Conservation (phyloP, 2,113 vertebrate genomes). For the Tenrec ecaudatus region DNA sequence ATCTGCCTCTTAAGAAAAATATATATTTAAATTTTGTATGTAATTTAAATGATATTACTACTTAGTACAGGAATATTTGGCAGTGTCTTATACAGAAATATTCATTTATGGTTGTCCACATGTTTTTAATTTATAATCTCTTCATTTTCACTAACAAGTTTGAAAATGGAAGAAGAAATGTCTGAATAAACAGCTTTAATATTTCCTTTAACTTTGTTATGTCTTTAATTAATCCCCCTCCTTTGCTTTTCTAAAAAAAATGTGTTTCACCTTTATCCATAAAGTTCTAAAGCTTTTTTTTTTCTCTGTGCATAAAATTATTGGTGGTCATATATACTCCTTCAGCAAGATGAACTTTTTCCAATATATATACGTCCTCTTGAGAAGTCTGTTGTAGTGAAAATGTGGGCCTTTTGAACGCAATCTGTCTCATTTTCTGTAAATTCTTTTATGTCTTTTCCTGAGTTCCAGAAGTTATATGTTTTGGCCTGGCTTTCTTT, state of each 20-base stretch:
- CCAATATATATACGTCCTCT: too few species aligned
- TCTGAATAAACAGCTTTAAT: not conserved
- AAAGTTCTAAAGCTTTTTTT: not conserved
- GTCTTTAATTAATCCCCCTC: not conserved
- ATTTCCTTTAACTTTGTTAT: not conserved
- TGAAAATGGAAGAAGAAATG: not conserved
- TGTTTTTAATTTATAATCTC: not conserved
- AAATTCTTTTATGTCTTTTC: not conserved
- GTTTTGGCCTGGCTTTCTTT: too few species aligned
- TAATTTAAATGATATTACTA: slow-evolving; percentile 49
- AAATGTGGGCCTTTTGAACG: not conserved
- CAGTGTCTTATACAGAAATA: not conserved
- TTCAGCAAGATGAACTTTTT: too few species aligned
- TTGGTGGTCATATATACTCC: too few species aligned
- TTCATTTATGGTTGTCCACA: not conserved
- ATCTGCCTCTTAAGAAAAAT: not conserved
- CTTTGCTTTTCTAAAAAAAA: not conserved
- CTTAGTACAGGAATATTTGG: not conserved
- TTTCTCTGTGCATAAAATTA: too few species aligned
- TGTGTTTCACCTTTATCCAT: not conserved
- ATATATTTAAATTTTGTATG: slow-evolving; percentile 9
- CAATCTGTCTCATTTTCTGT: not conserved
- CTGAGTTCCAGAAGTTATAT: not conserved
- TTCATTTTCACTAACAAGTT: slow-evolving; percentile 2
- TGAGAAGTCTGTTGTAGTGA: too few species aligned